A percentile compares a stretch with the other conserved stretches of the same genome.
These are phyloP conservation scores for Vultur gryphus DNA, from an alignment of 2,797 vertebrate species.

Conservation along the genomic window DNA sequence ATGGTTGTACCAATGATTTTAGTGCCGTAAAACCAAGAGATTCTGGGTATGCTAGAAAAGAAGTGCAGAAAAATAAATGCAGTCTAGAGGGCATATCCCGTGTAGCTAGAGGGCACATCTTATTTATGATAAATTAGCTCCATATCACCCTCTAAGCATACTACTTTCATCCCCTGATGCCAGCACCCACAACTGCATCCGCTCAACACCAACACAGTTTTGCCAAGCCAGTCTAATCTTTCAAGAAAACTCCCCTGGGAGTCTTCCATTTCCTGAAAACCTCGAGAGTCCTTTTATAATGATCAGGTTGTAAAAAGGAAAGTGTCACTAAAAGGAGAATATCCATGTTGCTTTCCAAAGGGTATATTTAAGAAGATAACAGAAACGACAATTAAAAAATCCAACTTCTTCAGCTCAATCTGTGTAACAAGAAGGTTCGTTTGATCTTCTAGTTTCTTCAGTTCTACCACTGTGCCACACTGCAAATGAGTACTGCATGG, in stretches of 20 bases:
- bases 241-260: not conserved
- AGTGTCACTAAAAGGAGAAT: not conserved
- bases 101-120: not conserved
- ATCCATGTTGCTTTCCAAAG: not conserved
- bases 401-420: not conserved
- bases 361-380: not conserved
- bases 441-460: not conserved
- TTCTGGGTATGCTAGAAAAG: not conserved
- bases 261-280: not conserved
- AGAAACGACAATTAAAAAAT: not conserved
- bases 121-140: not conserved
- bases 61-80: not conserved
- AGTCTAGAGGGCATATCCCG: not conserved
- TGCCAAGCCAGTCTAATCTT: not conserved
- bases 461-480: not conserved
- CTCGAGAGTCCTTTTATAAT: not conserved
- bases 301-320: not conserved
- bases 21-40: not conserved
- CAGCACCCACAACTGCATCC: not conserved
- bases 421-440: not conserved
- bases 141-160: not conserved
- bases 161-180: not conserved
- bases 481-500: accelerated
- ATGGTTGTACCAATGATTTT: not conserved
- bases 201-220: not conserved